These are phyloP conservation scores for Amblyopsis hoosieri DNA, from an alignment of 2,797 vertebrate species.

Conservation along the genomic window DNA sequence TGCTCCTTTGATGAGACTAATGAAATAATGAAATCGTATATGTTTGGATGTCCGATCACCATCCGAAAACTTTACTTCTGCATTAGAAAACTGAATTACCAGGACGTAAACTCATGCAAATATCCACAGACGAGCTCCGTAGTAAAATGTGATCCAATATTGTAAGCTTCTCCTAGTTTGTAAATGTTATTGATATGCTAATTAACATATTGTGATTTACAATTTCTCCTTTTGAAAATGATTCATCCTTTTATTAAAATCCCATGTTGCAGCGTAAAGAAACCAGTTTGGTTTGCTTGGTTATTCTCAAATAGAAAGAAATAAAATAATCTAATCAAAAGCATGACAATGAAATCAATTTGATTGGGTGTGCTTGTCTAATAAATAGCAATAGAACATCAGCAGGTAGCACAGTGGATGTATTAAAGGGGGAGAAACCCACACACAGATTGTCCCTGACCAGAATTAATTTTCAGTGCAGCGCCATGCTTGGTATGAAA, in stretches of 20 bases:
- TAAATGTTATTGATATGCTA: slow-evolving; percentile 8
- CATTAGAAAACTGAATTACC: too few species aligned
- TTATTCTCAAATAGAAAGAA: slow-evolving; percentile 26
- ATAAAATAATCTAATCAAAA: slow-evolving; percentile 27
- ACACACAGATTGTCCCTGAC: slow-evolving; percentile 45
- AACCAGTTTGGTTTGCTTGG: slow-evolving; percentile 7
- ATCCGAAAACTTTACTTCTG: too few species aligned
- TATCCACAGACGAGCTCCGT: slow-evolving; percentile 7
- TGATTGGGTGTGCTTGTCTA: slow-evolving; percentile 33
- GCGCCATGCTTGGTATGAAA: slow-evolving; percentile 51
- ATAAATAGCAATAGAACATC: slow-evolving; percentile 47
- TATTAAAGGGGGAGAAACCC: slow-evolving; percentile 34
- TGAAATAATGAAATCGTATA: too few species aligned
- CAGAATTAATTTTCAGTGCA: slow-evolving; percentile 55
- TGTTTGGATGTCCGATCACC: too few species aligned
- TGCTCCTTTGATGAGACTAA: too few species aligned
- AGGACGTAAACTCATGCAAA: background rate
- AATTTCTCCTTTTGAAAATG: background rate
- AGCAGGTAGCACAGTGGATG: slow-evolving; percentile 37
- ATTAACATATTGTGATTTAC: slow-evolving; percentile 4
- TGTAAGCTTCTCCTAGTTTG: background rate
- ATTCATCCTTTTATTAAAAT: slow-evolving; percentile 4
- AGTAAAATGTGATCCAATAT: slow-evolving; percentile 12
- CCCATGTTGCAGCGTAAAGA: background rate
- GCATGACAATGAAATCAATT: slow-evolving; percentile 42